Percentiles rank a stretch among this genome's conserved stretches.
Conservation (phyloP, 2,888 invertebrate species). For the Ornithoptera alexandrae region DNA sequence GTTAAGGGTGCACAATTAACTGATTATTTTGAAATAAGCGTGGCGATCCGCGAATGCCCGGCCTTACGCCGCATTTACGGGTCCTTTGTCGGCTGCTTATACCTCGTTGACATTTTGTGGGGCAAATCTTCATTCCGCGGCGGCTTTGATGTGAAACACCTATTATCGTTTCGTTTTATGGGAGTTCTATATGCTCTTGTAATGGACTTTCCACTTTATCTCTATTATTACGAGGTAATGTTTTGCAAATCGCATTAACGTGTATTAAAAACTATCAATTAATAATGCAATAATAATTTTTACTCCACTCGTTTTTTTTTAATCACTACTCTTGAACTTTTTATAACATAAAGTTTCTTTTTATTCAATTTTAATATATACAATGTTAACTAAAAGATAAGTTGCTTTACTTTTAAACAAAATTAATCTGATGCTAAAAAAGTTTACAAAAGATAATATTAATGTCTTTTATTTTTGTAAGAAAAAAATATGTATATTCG, state of each 20-base stretch:
- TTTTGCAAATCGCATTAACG: background rate
- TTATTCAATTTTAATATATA: background rate
- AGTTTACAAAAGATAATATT: too few relatives aligned
- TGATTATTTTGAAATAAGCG: constrained; percentile 65
- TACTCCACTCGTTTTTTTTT: background rate
- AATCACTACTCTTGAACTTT: too few relatives aligned
- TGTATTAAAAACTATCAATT: background rate
- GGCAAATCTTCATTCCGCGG: constrained; percentile 78
- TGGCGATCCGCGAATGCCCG: constrained; percentile 57
- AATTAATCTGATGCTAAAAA: too few relatives aligned
- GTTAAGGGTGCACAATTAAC: constrained; percentile 67
- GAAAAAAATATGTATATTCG: background rate
- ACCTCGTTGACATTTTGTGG: constrained; percentile 75
- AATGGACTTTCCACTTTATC: constrained; percentile 37
- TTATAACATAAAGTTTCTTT: too few relatives aligned
- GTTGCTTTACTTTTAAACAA: too few relatives aligned
- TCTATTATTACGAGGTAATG: background rate
- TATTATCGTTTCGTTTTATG: constrained; percentile 70
- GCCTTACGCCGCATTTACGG: constrained; percentile 41
- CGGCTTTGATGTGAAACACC: constrained; percentile 61
- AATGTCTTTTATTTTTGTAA: too few relatives aligned
- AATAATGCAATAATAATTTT: background rate
- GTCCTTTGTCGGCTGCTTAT: constrained; percentile 64
- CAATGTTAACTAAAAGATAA: background rate
- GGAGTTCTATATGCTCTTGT: constrained; percentile 48